Evolutionary conservation across 2,888 invertebrate genomes (phyloP), one percentile per base, ranked within the genome.

Genomic region (Meghimatium bilineatum): DNA sequence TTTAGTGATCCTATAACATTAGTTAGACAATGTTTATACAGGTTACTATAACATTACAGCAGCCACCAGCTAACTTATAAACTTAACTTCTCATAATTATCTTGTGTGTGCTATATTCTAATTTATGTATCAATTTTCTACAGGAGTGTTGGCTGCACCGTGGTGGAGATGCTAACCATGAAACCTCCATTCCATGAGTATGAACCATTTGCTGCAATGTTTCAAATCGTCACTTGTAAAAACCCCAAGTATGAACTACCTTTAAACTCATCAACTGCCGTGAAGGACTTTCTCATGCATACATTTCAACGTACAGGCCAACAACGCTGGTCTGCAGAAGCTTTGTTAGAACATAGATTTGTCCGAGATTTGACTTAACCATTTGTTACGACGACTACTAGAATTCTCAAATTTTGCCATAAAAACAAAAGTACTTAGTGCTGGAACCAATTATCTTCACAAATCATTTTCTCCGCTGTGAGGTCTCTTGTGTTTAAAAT

Each of bases 61-160:
- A n/a, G n/a, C n/a, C n/a, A n/a, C n/a, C n/a, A n/a, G n/a, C n/a
- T n/a, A n/a, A n/a, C n/a, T n/a, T n/a, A n/a, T n/a, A n/a, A n/a
- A n/a, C n/a, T n/a, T n/a, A n/a, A n/a, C n/a, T n/a, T n/a, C n/a
- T n/a, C n/a, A n/a, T n/a, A n/a, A n/a, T n/a, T n/a, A n/a, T n/a
- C n/a, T n/a, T n/a, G n/a, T n/a, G n/a, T n/a, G n/a, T 44, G n/a
- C n/a, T 63, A 5, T 63, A n/a, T 63, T 63, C 5, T 63, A 63
- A 63, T 63, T 63, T 63, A 6, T 23, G n/a, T 26, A 5, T 66
- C 3, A 52, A 8, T 20, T 52, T n/a, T 44, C n/a, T 29, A n/a
- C 91, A 94, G 94, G 94, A 93, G 93, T 87, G 87, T 94, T 6
- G 94, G 93, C n/a, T 93, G 93, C 86, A 93, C 94, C 0, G 89